Conservation (phyloP, 1,140 invertebrate species). For the Dinothrombium tinctorium region DNA sequence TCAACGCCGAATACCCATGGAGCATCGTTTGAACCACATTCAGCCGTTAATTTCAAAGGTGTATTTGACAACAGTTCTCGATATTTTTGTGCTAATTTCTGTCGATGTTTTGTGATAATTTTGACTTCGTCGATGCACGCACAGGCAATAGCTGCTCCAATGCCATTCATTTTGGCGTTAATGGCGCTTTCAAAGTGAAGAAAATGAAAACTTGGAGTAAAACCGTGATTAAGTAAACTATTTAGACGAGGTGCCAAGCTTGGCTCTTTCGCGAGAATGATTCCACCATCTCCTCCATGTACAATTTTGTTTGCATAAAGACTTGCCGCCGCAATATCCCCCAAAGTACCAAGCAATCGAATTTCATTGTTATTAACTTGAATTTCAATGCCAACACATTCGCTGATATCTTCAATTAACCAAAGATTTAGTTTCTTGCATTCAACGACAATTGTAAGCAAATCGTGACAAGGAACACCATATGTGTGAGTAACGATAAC, state of each 20-base stretch:
- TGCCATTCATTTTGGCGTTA: too few relatives aligned
- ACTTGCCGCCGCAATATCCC: neutral
- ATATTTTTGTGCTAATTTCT: too few relatives aligned
- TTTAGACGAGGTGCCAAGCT: neutral
- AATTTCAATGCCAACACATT: neutral
- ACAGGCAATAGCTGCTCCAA: too few relatives aligned
- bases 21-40: too few relatives aligned
- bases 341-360: neutral
- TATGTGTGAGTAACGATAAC: neutral
- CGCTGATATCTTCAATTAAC: neutral
- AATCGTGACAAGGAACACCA: neutral
- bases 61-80: too few relatives aligned
- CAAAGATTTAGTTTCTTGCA: neutral
- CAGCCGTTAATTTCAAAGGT: too few relatives aligned
- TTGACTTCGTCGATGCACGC: too few relatives aligned
- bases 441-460: neutral
- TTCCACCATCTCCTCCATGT: neutral
- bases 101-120: too few relatives aligned
- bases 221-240: neutral
- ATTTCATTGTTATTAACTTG: neutral
- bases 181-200: too few relatives aligned
- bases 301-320: neutral
- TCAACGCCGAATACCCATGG: too few relatives aligned
- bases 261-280: neutral
- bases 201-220: neutral